Base-by-base conservation (phyloP, 2,797 vertebrate genomes). In the Babyrousa celebensis region DNA sequence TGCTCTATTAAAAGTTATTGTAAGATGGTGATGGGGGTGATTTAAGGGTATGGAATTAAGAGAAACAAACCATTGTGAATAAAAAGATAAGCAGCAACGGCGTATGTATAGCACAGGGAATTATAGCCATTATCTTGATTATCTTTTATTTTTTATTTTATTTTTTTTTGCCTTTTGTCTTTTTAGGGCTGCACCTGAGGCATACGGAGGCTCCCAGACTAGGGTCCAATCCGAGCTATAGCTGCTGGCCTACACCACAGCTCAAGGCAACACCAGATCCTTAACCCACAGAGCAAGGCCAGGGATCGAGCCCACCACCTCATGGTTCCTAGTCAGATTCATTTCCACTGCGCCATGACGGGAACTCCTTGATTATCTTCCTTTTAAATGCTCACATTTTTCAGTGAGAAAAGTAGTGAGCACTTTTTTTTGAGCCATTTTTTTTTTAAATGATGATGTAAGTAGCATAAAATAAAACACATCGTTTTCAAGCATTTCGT, bases 321-420 rank as follows among this genome's bases (percentile, higher is more conserved):
- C 36, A 36, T 36, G 36, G 36, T 36, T 36, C 36, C 36, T 36
- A 36, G 36, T 36, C 36, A 36, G 36, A 3, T 36, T 36, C 36
- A 36, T 36, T 36, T 36, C 36, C 36, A 36, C 36, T 36, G 36
- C 36, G 36, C 36, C 36, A 36, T 36, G 3, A 36, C 36, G 36
- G 36, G 36, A 36, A 36, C 36, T 36, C 23, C 12, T 83, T 92
- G 23, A 5, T 75, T 68, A 25, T 85, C 27, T 32, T 58, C 32
- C 60, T 80, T 85, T 67, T 43, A 72, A 92, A 56, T 74, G 74
- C 43, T 85, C 29, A 40, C 9, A 70, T 52, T 87, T 96, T 82
- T 71, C 77, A 56, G 15, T 60, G 7, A 75, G 54, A 82, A 79
- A 72, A 71, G 6, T 21, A 79, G 71, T 67, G 40, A 36, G 17